phyloP scores from a whole-genome alignment of 1,140 invertebrate species.

The Tetragnatha versicolor region DNA sequence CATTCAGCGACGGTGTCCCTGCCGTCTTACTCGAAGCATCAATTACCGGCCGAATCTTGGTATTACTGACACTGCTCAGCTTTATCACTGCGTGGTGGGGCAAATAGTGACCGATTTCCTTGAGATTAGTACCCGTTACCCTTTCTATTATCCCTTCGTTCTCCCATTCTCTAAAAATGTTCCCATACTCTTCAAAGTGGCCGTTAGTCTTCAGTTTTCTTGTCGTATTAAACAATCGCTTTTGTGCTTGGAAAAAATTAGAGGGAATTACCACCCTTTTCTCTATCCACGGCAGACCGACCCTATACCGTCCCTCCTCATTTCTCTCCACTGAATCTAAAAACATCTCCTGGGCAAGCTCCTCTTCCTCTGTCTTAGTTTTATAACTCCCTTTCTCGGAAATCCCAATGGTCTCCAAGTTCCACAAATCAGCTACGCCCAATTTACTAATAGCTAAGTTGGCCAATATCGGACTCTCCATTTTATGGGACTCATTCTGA shows the following conservation, averaged over 20 bases:
- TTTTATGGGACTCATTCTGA: not conserved
- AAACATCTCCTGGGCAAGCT: not conserved
- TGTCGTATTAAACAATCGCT: not conserved
- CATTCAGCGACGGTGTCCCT: not conserved
- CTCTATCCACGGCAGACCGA: not conserved
- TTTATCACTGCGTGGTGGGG: not conserved
- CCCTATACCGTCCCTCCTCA: not conserved
- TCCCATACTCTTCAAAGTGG: not conserved
- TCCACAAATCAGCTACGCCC: too few relatives aligned
- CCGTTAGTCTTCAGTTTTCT: not conserved
- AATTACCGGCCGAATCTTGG: not conserved
- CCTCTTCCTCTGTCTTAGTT: not conserved
- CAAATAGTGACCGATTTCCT: not conserved
- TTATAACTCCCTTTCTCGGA: too few relatives aligned
- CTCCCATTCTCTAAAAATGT: not conserved
- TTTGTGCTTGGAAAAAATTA: not conserved
- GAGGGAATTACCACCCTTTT: not conserved
- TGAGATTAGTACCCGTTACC: not conserved
- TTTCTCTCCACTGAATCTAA: not conserved
- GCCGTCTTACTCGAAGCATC: not conserved
- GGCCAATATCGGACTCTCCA: too few relatives aligned
- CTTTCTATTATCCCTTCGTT: not conserved
- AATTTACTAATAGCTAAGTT: too few relatives aligned
- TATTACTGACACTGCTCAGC: not conserved
- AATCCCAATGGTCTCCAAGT: too few relatives aligned